A percentile compares a stretch with the other conserved stretches of the same genome.
phyloP scores from a whole-genome alignment of 2,797 vertebrate genomes.

The Psittacula derbiana region DNA sequence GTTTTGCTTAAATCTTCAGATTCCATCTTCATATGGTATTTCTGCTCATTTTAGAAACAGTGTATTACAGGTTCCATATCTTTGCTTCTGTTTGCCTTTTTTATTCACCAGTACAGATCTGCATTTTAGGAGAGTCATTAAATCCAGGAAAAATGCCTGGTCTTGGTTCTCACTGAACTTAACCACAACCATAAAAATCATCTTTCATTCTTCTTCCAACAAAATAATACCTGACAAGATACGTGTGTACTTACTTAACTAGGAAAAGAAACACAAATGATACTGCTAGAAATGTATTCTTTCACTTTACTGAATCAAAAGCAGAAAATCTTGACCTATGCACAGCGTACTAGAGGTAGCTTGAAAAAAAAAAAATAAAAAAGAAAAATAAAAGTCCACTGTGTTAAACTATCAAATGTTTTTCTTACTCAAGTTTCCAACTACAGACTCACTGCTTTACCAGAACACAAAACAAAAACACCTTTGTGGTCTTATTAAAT shows the following conservation, averaged over 20 bases:
- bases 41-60: constrained; percentile 18
- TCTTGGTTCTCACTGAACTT: background rate
- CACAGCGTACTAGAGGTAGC: background rate
- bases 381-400: background rate
- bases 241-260: background rate
- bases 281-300: background rate
- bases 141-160: background rate
- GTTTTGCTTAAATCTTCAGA: constrained; percentile 16
- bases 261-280: background rate
- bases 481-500: background rate
- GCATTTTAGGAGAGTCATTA: background rate
- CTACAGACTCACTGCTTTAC: background rate
- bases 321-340: fast-evolving
- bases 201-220: background rate
- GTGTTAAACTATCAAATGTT: background rate
- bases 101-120: background rate
- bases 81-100: background rate
- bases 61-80: background rate
- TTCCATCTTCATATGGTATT: background rate
- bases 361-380: background rate
- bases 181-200: background rate
- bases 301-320: background rate
- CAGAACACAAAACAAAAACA: background rate
- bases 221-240: background rate
- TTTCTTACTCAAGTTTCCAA: background rate